Evolutionary conservation across 2,113 vertebrate species (phyloP).

Genomic region (Pycnonotus jocosus): DNA sequence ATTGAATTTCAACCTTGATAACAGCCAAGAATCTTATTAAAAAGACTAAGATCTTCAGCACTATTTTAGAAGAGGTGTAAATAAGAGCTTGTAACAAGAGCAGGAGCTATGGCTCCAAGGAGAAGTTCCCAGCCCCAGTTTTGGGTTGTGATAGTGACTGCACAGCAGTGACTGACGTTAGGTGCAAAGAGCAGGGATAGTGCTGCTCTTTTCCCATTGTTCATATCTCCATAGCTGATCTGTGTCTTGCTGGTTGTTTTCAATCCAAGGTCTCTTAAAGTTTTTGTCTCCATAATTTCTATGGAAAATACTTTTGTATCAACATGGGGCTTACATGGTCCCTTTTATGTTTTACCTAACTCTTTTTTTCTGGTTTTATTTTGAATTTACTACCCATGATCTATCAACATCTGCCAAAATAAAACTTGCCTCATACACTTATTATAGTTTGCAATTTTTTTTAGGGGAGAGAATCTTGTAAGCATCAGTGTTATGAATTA

Average conservation of each 20-base stretch:
- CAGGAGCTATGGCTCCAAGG: not conserved
- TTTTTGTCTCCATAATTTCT: not conserved
- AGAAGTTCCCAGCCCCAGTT: not conserved
- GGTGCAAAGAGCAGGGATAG: not conserved
- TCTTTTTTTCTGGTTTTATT: not conserved
- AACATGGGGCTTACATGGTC: not conserved
- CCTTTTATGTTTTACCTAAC: not conserved
- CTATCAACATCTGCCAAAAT: not conserved
- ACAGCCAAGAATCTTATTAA: not conserved
- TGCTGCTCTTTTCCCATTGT: not conserved
- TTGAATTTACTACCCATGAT: not conserved
- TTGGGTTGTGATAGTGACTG: not conserved
- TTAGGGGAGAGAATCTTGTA: not conserved
- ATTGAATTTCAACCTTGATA: not conserved
- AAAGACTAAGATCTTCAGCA: not conserved
- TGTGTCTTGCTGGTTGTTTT: not conserved
- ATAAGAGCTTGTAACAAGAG: not conserved
- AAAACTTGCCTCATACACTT: not conserved
- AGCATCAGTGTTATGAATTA: not conserved
- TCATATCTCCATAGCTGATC: not conserved
- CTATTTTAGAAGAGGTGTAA: rapidly evolving
- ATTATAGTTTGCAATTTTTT: not conserved
- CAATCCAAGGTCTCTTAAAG: not conserved
- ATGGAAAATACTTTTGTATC: not conserved
- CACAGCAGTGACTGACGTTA: not conserved